Conservation (phyloP, 2,888 invertebrate species). For the Monoplex corrugatus region DNA sequence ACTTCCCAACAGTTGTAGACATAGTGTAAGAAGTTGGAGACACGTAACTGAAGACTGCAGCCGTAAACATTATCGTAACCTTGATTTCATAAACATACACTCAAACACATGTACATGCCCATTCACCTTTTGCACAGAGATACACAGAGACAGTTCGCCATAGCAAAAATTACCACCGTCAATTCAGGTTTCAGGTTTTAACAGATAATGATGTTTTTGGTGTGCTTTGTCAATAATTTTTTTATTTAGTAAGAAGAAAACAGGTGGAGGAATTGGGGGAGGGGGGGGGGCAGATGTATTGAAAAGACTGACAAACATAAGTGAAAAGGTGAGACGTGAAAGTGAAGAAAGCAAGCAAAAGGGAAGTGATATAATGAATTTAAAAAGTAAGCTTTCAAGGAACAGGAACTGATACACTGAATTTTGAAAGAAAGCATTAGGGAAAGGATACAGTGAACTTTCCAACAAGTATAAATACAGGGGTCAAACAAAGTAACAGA, state of each 20-base stretch:
- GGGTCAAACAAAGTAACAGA: too few relatives aligned
- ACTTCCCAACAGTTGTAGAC: conserved; percentile 21
- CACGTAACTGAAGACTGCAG: conserved; percentile 28
- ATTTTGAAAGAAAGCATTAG: neutral
- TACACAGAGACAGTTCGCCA: conserved; percentile 29
- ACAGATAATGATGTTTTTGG: neutral
- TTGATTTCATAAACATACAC: neutral
- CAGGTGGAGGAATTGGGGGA: too few relatives aligned
- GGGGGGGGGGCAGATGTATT: too few relatives aligned
- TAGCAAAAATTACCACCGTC: neutral
- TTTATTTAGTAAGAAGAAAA: neutral
- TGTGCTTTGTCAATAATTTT: neutral
- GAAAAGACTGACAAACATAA: too few relatives aligned
- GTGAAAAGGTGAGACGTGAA: too few relatives aligned
- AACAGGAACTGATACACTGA: neutral
- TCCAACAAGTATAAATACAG: neutral
- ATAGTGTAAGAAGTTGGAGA: conserved; percentile 10
- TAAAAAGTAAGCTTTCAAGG: neutral
- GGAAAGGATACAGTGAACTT: neutral
- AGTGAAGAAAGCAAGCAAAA: neutral
- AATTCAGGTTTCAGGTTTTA: neutral
- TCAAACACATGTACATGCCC: conserved; percentile 27
- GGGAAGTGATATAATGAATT: neutral
- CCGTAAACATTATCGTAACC: conserved; percentile 29
- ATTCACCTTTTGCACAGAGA: conserved; percentile 10